Conservation (phyloP, 64 coral and sea anemone genomes). For the Orbicella faveolata region DNA sequence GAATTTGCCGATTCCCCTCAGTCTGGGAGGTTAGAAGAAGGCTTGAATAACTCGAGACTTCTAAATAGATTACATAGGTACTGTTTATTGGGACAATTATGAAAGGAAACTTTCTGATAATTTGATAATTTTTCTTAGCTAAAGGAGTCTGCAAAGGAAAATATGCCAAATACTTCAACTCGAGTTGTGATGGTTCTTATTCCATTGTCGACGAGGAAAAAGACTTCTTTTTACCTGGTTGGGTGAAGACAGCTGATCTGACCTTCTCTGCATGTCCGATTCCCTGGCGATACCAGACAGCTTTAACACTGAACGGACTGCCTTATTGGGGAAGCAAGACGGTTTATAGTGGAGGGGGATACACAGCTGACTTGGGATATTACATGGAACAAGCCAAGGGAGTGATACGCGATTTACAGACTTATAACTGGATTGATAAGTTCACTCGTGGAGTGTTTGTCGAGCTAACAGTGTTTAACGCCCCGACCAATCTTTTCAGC, state of each 20-base stretch:
- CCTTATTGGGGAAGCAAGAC: constrained; percentile 63
- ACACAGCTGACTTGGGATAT: constrained; percentile 73
- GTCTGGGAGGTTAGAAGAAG: too few relatives aligned
- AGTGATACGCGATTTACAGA: constrained; percentile 36
- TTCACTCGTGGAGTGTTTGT: constrained; percentile 60
- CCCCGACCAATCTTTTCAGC: constrained; percentile 70
- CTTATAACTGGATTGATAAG: constrained; percentile 60
- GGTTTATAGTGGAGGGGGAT: constrained; percentile 62
- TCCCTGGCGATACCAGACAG: constrained; percentile 72
- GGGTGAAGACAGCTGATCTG: constrained; percentile 57
- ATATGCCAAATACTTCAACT: not conserved
- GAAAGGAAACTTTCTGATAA: not conserved
- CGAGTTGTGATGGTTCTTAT: constrained; percentile 40
- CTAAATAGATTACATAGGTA: too few relatives aligned
- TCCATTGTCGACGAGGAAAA: constrained; percentile 45
- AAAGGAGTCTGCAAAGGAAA: not conserved
- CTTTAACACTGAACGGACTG: constrained; percentile 29
- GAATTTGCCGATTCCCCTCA: too few relatives aligned
- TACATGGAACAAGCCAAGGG: constrained; percentile 44
- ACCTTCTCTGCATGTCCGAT: constrained; percentile 38
- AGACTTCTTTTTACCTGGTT: constrained; percentile 71
- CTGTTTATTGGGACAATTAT: not conserved
- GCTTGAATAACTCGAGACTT: too few relatives aligned
- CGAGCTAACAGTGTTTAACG: constrained; percentile 69
- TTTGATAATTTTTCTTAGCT: not conserved